A percentile compares a stretch with the other conserved stretches of the same genome.
These are phyloP conservation scores for Gastracanthus pulcherrimus DNA, from an alignment of 2,888 invertebrate species.

Conservation along the genomic window DNA sequence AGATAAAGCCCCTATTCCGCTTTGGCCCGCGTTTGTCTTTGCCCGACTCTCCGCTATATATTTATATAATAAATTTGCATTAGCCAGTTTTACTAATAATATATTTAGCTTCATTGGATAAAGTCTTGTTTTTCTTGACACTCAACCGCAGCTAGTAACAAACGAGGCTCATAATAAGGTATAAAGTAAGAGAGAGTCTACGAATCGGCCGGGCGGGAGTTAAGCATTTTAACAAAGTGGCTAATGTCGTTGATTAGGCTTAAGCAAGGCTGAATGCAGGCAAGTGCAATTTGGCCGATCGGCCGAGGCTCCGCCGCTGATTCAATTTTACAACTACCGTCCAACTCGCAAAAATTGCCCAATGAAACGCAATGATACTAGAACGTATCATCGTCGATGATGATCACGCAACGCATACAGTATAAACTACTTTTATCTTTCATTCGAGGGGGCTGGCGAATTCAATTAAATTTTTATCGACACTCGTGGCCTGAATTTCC, in stretches of 20 bases:
- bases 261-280: slow-evolving; percentile 54
- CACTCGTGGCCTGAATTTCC: too few relatives aligned
- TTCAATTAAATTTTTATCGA: too few relatives aligned
- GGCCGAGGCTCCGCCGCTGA: neutral
- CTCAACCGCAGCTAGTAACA: neutral
- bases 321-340: slow-evolving; percentile 11
- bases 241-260: slow-evolving; percentile 52
- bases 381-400: neutral
- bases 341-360: slow-evolving; percentile 40
- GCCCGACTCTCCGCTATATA: too few relatives aligned
- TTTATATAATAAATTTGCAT: too few relatives aligned
- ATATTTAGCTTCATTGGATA: too few relatives aligned
- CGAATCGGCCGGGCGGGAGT: neutral
- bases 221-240: slow-evolving; percentile 54
- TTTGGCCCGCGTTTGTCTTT: too few relatives aligned
- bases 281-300: slow-evolving; percentile 53
- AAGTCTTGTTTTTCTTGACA: neutral
- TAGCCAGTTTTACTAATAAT: too few relatives aligned
- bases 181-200: slow-evolving; percentile 20
- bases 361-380: slow-evolving; percentile 31
- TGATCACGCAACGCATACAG: neutral
- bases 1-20: too few relatives aligned
- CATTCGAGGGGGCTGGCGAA: neutral
- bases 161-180: neutral
- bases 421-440: too few relatives aligned